These are phyloP conservation scores for Arvicanthis niloticus DNA, from an alignment of 2,113 vertebrate genomes.

Conservation along the genomic window DNA sequence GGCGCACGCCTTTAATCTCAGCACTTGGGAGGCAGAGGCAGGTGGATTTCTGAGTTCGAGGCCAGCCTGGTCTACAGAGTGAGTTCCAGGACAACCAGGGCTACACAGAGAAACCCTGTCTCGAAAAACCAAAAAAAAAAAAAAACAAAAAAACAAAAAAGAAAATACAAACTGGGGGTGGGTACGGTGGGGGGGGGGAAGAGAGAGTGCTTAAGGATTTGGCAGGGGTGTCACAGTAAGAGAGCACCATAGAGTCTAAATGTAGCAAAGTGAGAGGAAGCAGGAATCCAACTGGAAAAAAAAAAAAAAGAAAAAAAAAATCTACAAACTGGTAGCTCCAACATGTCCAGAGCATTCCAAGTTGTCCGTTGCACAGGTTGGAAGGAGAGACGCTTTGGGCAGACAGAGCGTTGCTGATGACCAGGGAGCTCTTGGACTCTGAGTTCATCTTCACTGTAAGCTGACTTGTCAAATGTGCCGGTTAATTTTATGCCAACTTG, in stretches of 20 bases:
- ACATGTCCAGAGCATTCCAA: background rate
- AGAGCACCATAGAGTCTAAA: background rate
- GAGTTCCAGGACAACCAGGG: too few relatives aligned
- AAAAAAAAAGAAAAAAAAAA: too few relatives aligned
- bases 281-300: background rate
- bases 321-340: background rate
- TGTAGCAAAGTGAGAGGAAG: background rate
- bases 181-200: too few relatives aligned
- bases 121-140: too few relatives aligned
- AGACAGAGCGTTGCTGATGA: background rate
- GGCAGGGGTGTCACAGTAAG: background rate
- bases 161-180: background rate
- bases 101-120: too few relatives aligned
- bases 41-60: too few relatives aligned
- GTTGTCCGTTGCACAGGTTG: background rate
- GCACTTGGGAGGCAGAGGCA: too few relatives aligned
- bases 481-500: background rate
- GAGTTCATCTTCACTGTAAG: fast-evolving
- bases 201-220: background rate
- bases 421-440: background rate
- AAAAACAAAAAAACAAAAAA: too few relatives aligned
- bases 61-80: too few relatives aligned
- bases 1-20: too few relatives aligned
- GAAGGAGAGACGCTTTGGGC: background rate
- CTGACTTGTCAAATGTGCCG: background rate